Evolutionary conservation across 1,140 invertebrate genomes (phyloP).

Genomic region (Zophobas atratus): DNA sequence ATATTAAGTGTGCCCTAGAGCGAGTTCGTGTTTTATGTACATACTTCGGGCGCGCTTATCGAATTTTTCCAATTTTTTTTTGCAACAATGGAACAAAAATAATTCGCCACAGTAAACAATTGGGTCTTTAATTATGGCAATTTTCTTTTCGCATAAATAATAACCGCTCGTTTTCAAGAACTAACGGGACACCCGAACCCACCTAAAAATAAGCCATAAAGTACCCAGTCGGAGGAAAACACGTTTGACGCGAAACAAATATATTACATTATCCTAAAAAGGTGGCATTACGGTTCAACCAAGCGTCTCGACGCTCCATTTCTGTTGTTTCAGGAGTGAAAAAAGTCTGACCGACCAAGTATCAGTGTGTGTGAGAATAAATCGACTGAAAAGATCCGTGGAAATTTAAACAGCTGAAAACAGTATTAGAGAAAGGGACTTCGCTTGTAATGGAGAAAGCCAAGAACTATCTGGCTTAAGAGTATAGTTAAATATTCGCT

Average conservation of each 20-base stretch:
- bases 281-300: background rate
- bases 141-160: too few relatives aligned
- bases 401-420: constrained; percentile 29
- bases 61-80: too few relatives aligned
- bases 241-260: background rate
- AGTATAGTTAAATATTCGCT: too few relatives aligned
- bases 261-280: background rate
- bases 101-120: too few relatives aligned
- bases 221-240: background rate
- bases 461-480: background rate
- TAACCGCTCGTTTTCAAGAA: too few relatives aligned
- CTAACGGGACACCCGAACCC: too few relatives aligned
- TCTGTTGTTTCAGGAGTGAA: constrained; percentile 27
- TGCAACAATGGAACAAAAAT: too few relatives aligned
- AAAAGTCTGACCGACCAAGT: constrained; percentile 32
- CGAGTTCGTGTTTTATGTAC: too few relatives aligned
- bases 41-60: too few relatives aligned
- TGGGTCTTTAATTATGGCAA: too few relatives aligned
- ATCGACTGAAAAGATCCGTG: constrained; percentile 26
- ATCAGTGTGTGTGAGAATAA: constrained; percentile 19
- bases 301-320: constrained; percentile 1
- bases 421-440: background rate
- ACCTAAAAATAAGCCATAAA: too few relatives aligned
- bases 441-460: constrained; percentile 2
- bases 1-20: too few relatives aligned